Conservation (phyloP, 2,888 invertebrate genomes). For the Thera obeliscata region DNA sequence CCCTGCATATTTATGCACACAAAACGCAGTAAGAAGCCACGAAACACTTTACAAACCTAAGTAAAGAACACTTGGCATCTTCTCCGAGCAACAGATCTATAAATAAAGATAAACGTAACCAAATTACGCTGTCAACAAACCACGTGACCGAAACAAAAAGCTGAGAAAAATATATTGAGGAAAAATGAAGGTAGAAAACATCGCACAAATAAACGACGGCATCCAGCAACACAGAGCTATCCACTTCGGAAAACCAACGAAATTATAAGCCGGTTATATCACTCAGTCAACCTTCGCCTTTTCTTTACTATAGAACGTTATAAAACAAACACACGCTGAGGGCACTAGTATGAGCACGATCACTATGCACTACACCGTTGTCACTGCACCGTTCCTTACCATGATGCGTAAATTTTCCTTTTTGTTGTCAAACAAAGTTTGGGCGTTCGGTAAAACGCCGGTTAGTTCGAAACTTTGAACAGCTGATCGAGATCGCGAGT, state of each 20-base stretch:
- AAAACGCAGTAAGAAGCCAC: conserved; percentile 18
- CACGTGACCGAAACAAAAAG: conserved; percentile 26
- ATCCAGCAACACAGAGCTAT: conserved; percentile 6
- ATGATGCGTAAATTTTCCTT: conserved; percentile 61
- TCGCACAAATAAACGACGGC: conserved; percentile 9
- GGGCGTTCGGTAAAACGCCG: conserved; percentile 49
- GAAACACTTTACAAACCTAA: conserved; percentile 12
- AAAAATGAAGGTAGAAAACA: conserved; percentile 22
- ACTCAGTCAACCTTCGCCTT: conserved; percentile 20
- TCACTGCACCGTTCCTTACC: conserved; percentile 76
- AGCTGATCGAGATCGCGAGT: conserved; percentile 70
- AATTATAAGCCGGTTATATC: conserved; percentile 27
- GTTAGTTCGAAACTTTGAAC: conserved; percentile 57
- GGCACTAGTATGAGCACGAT: conserved; percentile 58
- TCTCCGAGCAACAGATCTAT: conserved; percentile 24
- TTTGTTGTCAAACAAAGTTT: conserved; percentile 60
- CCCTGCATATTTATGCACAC: conserved; percentile 34
- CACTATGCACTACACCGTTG: conserved; percentile 67
- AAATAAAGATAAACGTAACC: conserved; percentile 31
- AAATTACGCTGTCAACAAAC: conserved; percentile 29
- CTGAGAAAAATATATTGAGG: conserved; percentile 9
- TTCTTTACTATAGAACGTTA: conserved; percentile 33
- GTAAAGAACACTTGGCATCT: conserved; percentile 26
- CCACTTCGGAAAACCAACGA: conserved; percentile 13
- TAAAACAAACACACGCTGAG: conserved; percentile 43